Conservation (phyloP, 2,797 vertebrate species). For the Pseudochromis fuscus region DNA sequence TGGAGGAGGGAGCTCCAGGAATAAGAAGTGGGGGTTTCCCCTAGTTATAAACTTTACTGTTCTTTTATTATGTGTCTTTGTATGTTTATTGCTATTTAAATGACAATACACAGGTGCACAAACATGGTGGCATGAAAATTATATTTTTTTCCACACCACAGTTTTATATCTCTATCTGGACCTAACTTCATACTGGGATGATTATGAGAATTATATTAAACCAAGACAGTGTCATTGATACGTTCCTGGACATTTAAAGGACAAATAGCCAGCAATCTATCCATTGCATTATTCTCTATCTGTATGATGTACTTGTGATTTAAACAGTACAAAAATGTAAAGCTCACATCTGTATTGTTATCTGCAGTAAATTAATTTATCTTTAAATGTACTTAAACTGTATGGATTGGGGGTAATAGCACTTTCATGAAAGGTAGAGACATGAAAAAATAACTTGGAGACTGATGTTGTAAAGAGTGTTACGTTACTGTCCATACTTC, state of each 20-base stretch:
- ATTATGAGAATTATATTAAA: constrained; percentile 2
- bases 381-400: constrained; percentile 21
- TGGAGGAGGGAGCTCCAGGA: constrained; percentile 68
- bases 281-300: background rate
- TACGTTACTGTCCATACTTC: constrained; percentile 33
- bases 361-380: constrained; percentile 32
- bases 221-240: background rate
- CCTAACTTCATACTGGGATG: background rate
- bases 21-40: constrained; percentile 80
- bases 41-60: constrained; percentile 50
- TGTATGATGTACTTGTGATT: constrained; percentile 23
- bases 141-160: constrained; percentile 4
- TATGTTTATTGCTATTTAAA: constrained; percentile 36
- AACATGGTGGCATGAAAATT: constrained; percentile 1
- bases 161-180: constrained; percentile 2
- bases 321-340: constrained; percentile 6
- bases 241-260: constrained; percentile 1
- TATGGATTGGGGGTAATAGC: constrained; percentile 12
- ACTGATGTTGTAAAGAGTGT: constrained; percentile 35
- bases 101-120: constrained; percentile 35
- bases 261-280: constrained; percentile 7
- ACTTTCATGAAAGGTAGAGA: constrained; percentile 35
- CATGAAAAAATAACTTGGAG: background rate
- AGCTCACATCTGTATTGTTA: background rate
- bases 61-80: constrained; percentile 30